Evolutionary conservation across 2,888 invertebrate species (phyloP), one percentile per base, ranked within the genome.

Genomic region (Plebejus melissa): DNA sequence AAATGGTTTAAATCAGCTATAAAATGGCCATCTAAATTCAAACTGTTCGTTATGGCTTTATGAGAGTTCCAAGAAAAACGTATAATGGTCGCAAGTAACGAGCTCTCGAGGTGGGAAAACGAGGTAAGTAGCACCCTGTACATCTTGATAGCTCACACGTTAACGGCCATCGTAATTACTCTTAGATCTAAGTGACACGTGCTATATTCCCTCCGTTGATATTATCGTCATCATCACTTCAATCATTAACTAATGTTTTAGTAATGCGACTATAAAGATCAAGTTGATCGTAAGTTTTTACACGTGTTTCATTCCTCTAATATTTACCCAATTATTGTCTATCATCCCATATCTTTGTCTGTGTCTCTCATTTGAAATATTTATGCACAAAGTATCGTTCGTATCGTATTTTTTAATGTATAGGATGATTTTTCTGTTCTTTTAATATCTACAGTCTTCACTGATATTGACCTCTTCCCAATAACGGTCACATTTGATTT

Each of bases 41-140:
- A 7, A 32, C 32, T 65, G 65, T 65, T 65, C 7, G 32, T 11
- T 65, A 65, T 65, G 32, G 65, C 32, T 32, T 28, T 28, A 65
- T 65, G 36, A 65, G 65, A 65, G 32, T 32, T 65, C 32, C 65
- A 32, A 65, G 65, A 65, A 65, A 65, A 65, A 65, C 65, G 65
- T 65, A 65, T 36, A 65, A 65, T 36, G 65, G 32, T 65, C 65
- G 13, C 65, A 13, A 32, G 32, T 65, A 65, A 65, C 32, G 65
- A 65, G 65, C 65, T 65, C 32, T 36, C 32, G 32, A 65, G 65
- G 65, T 36, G 65, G 65, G 65, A 65, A 65, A 65, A 65, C 32
- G 65, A 65, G 65, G 65, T 65, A 65, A 65, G 65, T 65, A 65
- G 65, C 65, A 65, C 65, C 65, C 32, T 65, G 65, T 13, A 36